A percentile compares a stretch with the other conserved stretches of the same genome.
phyloP scores from a whole-genome alignment of 2,888 invertebrate genomes.

The Eutolmus rufibarbis region DNA sequence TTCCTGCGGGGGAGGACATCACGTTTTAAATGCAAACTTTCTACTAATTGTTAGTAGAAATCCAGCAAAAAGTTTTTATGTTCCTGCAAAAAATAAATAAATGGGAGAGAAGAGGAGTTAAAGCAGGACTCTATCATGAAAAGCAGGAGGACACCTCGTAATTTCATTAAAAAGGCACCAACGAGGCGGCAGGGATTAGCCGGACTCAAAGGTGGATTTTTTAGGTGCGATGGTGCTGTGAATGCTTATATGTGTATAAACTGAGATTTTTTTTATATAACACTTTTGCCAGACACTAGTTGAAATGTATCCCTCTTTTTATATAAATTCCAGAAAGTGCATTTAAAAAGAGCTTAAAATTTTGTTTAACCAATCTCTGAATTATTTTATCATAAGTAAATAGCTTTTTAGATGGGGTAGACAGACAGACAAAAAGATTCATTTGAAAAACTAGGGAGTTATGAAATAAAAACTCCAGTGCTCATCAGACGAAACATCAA shows the following conservation, averaged over 20 bases:
- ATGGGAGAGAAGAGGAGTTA: not conserved
- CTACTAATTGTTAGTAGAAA: not conserved
- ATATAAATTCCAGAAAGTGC: not conserved
- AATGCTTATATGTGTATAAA: not conserved
- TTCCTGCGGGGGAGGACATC: not conserved
- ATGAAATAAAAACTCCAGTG: not conserved
- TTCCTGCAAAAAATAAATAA: not conserved
- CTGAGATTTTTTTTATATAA: not conserved
- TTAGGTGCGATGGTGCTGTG: not conserved
- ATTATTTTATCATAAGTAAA: not conserved
- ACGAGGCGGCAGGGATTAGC: not conserved
- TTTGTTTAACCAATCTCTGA: not conserved
- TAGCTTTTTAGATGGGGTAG: not conserved
- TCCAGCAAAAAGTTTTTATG: not conserved
- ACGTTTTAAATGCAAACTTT: not conserved
- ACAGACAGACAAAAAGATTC: not conserved
- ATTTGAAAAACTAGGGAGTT: not conserved
- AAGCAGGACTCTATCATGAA: not conserved
- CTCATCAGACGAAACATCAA: not conserved
- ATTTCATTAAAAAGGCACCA: not conserved
- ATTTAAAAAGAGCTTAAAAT: not conserved
- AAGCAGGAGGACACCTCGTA: not conserved
- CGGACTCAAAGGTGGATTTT: not conserved
- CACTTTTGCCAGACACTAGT: not conserved
- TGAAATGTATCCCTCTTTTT: not conserved